A percentile compares a stretch with the other conserved stretches of the same genome.
phyloP scores from a whole-genome alignment of 1,140 invertebrate genomes.

The Augochlora pura region DNA sequence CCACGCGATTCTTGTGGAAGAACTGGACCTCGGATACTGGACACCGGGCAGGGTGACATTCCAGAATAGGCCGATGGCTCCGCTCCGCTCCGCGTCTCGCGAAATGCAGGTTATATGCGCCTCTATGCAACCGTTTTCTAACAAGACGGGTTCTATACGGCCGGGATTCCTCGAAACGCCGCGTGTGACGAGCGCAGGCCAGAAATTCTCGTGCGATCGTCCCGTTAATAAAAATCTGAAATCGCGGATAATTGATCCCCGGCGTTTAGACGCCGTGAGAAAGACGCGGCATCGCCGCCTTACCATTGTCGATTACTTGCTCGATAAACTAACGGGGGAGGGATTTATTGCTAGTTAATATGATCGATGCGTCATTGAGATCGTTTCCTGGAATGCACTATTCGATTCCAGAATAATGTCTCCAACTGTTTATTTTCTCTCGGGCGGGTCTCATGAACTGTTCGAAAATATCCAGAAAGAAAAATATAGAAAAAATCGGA shows the following conservation, averaged over 20 bases:
- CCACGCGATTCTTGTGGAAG: constrained; percentile 58
- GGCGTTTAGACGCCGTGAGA: constrained; percentile 45
- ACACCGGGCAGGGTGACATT: constrained; percentile 63
- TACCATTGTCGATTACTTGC: background rate
- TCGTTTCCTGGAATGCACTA: no score
- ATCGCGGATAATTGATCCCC: constrained; percentile 44
- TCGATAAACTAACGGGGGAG: background rate
- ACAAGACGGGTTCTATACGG: constrained; percentile 40
- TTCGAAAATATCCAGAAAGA: no score
- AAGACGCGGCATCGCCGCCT: constrained; percentile 3
- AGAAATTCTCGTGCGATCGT: constrained; percentile 42
- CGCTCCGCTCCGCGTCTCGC: constrained; percentile 13
- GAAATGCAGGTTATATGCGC: constrained; percentile 50
- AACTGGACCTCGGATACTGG: constrained; percentile 64
- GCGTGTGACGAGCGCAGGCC: constrained; percentile 35
- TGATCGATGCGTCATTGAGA: background rate
- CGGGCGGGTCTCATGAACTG: no score
- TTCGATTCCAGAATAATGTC: no score
- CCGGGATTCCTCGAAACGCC: constrained; percentile 52
- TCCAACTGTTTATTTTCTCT: no score
- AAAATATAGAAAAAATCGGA: no score
- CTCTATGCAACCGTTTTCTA: constrained; percentile 37
- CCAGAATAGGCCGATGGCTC: constrained; percentile 53
- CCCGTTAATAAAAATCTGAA: constrained; percentile 37
- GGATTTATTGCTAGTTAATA: background rate